Conservation (phyloP, 2,888 invertebrate genomes). For the Nomada fucata region DNA sequence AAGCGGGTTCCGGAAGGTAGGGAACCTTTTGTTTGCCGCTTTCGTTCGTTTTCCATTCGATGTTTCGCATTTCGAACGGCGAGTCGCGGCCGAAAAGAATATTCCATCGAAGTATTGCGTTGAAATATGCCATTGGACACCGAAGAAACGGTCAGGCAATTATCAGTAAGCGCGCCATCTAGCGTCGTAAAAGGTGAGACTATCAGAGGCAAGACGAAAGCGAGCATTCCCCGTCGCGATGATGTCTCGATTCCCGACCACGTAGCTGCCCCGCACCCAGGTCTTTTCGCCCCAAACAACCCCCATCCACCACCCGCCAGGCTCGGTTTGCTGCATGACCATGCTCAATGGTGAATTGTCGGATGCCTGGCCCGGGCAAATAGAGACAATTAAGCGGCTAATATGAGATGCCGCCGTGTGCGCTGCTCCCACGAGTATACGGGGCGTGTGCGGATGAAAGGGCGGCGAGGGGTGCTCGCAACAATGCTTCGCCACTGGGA, state of each 20-base stretch:
- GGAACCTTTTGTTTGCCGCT: no score
- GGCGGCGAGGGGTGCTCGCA: slow-evolving; percentile 50
- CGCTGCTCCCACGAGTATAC: slow-evolving; percentile 68
- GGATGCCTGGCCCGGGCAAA: slow-evolving; percentile 71
- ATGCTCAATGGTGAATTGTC: slow-evolving; percentile 64
- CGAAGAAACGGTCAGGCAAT: background rate
- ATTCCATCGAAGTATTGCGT: no score
- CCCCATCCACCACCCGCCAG: slow-evolving; percentile 14
- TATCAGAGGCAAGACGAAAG: slow-evolving; percentile 6
- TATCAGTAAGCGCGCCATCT: background rate
- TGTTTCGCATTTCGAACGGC: no score
- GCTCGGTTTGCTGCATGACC: slow-evolving; percentile 37
- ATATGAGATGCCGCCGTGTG: slow-evolving; percentile 73
- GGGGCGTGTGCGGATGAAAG: slow-evolving; percentile 34
- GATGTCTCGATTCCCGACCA: slow-evolving; percentile 38
- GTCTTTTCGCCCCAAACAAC: background rate
- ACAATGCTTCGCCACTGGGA: slow-evolving; percentile 72
- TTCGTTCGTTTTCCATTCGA: no score
- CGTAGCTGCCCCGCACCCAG: background rate
- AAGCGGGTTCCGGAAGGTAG: no score
- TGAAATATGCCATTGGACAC: no score
- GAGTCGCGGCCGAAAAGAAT: no score
- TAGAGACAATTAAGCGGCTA: slow-evolving; percentile 78
- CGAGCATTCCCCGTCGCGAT: slow-evolving; percentile 20
- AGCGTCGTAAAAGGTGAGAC: background rate